These are phyloP conservation scores for Brachyalestes nurse DNA, from an alignment of 2,797 vertebrate genomes.

Conservation along the genomic window DNA sequence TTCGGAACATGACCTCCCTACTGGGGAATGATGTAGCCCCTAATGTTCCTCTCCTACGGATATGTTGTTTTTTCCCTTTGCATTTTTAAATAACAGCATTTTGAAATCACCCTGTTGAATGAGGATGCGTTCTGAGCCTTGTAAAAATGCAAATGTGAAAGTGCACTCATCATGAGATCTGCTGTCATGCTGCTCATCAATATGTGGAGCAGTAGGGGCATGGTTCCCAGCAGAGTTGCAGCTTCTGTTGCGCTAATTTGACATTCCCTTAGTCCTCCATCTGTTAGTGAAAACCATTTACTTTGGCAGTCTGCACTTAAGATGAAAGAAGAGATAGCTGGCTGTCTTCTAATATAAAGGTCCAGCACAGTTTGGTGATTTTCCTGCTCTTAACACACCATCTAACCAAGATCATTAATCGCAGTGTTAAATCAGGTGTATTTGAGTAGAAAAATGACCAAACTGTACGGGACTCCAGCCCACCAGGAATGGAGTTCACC, in stretches of 20 bases:
- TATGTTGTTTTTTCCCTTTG: not conserved
- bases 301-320: too few relatives aligned
- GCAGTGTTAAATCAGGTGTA: too few relatives aligned
- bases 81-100: not conserved
- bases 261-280: not conserved
- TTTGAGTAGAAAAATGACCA: too few relatives aligned
- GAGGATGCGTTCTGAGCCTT: not conserved
- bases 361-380: too few relatives aligned
- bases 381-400: too few relatives aligned
- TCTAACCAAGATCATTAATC: too few relatives aligned
- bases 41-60: not conserved
- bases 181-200: not conserved
- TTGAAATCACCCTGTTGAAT: not conserved
- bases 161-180: not conserved
- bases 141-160: not conserved
- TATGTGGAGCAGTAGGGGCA: not conserved
- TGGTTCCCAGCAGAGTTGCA: not conserved
- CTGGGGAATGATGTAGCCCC: not conserved
- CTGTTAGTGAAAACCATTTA: not conserved
- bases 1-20: slow-evolving; percentile 32
- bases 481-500: too few relatives aligned
- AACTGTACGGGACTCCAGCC: too few relatives aligned
- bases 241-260: not conserved
- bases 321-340: too few relatives aligned
- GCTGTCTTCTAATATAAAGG: too few relatives aligned